Percentiles rank a stretch among this genome's conserved stretches.
Evolutionary conservation across 2,113 vertebrate species (phyloP).

Genomic region (Nothocercus julius): DNA sequence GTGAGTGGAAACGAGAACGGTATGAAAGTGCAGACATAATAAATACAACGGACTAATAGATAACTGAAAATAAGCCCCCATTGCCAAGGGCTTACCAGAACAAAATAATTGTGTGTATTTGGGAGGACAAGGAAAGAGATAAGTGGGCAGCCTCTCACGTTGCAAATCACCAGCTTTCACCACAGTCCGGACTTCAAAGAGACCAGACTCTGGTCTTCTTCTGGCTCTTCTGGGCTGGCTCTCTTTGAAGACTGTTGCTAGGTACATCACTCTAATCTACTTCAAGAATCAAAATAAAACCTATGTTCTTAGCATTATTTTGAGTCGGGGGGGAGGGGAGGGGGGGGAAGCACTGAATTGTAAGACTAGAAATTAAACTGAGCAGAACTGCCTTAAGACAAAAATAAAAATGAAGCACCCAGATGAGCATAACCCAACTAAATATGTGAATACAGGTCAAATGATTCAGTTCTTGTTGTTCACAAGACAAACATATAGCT

Average conservation of each 20-base stretch:
- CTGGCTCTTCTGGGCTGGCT: too few species aligned
- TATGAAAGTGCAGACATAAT: neutral
- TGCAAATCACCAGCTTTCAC: neutral
- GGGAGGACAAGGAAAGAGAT: fast-evolving
- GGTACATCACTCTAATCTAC: neutral
- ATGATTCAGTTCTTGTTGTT: neutral
- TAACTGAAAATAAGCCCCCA: neutral
- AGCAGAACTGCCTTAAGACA: neutral
- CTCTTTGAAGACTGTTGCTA: neutral
- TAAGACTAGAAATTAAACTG: neutral
- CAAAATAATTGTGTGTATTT: neutral
- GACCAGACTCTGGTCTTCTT: too few species aligned
- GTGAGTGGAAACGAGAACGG: neutral
- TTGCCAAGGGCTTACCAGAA: neutral
- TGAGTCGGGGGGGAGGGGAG: neutral
- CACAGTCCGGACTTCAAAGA: fast-evolving
- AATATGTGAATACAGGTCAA: neutral
- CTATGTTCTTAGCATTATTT: neutral
- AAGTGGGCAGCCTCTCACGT: neutral
- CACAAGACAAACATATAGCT: neutral
- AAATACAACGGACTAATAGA: neutral
- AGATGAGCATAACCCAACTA: neutral
- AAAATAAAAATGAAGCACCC: neutral
- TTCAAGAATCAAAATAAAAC: neutral
- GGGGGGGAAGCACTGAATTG: neutral